These are phyloP conservation scores for Lepidocyrtoides sp. DNA, from an alignment of 2,888 invertebrate genomes.

Conservation along the genomic window DNA sequence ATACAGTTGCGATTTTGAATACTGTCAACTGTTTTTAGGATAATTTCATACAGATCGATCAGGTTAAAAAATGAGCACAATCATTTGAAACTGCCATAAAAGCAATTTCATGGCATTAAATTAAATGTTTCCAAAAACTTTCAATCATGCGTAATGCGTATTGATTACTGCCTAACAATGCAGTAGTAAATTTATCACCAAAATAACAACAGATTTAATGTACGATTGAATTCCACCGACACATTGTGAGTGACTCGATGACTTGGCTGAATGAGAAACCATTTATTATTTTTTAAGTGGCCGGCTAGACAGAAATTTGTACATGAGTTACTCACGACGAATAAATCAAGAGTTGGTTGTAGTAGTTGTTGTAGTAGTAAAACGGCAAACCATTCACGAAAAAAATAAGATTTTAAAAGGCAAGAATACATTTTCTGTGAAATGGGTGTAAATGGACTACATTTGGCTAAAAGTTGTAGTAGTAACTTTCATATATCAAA, in stretches of 20 bases:
- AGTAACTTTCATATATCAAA: too few species aligned
- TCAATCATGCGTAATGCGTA: too few species aligned
- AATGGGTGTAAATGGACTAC: neutral
- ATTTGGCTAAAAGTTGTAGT: neutral
- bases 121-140: too few species aligned
- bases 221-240: neutral
- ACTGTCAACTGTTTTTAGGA: too few species aligned
- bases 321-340: constrained; percentile 23
- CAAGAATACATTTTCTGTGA: neutral
- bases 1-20: too few species aligned
- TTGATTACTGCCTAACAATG: too few species aligned
- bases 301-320: neutral
- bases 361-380: neutral
- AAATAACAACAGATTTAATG: neutral
- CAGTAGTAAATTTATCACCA: too few species aligned
- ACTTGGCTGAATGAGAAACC: neutral
- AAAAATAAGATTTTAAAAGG: neutral
- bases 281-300: constrained; percentile 22
- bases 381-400: neutral
- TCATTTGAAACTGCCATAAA: too few species aligned
- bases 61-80: too few species aligned
- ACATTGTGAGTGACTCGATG: neutral
- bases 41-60: too few species aligned
- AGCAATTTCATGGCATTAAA: too few species aligned
- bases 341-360: neutral